Percentiles rank a stretch among this genome's conserved stretches.
phyloP scores from a whole-genome alignment of 2,797 vertebrate genomes.

The Rhabdomys pumilio region DNA sequence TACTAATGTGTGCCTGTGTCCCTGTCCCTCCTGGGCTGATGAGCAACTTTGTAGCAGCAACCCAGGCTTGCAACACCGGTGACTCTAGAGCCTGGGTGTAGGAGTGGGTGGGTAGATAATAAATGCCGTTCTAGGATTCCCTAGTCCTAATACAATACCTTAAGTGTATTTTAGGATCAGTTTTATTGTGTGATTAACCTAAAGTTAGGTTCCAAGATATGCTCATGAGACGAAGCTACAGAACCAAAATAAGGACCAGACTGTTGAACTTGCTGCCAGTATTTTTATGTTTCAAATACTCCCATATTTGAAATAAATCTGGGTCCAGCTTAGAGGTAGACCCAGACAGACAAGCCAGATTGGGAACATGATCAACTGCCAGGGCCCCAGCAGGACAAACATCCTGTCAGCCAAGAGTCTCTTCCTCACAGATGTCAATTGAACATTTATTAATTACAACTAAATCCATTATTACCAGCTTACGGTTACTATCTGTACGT shows the following conservation, averaged over 20 bases:
- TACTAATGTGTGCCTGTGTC: background rate
- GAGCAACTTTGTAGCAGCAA: background rate
- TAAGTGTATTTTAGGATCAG: constrained; percentile 15
- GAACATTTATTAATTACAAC: constrained; percentile 41
- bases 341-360: constrained; percentile 54
- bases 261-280: constrained; percentile 71
- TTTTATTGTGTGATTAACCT: constrained; percentile 53
- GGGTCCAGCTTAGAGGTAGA: constrained; percentile 40
- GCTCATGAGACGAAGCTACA: constrained; percentile 66
- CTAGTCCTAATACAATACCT: background rate
- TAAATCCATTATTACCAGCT: background rate
- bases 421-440: constrained; percentile 19
- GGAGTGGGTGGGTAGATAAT: background rate
- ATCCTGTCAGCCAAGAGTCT: constrained; percentile 36
- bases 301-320: constrained; percentile 60
- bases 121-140: constrained; percentile 33
- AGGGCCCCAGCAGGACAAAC: constrained; percentile 64
- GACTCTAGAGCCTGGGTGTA: background rate
- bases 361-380: background rate
- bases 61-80: background rate
- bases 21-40: background rate
- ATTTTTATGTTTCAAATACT: constrained; percentile 63
- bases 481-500: background rate
- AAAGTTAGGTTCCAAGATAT: constrained; percentile 47
- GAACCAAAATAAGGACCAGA: constrained; percentile 75